Base-by-base conservation (phyloP, 2,888 invertebrate species). In the Eupithecia exiguata region DNA sequence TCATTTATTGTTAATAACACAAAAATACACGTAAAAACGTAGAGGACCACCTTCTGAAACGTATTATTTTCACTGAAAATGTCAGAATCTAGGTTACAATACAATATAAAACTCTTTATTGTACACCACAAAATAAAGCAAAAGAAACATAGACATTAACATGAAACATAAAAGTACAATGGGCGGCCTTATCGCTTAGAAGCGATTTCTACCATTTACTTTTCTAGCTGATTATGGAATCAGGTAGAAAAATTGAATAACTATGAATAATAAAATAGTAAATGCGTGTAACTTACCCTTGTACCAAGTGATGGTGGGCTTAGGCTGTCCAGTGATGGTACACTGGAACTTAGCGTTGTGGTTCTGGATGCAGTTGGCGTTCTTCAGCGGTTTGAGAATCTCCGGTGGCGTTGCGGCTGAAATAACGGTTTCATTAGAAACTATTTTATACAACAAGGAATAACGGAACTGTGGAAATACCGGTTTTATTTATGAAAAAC, bases 281-380 rank as follows among this genome's bases (percentile, higher is more conserved):
- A 49, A n/a, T 36, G n/a, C 5, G 38, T 38, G 9, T 18, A 21
- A 91, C 94, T 89, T 36, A 94, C 95, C 99, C 95, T 99, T 99
- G 95, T 98, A 99, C 99, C 99, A 99, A 0, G 98, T 97, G 83
- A 99, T 97, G 58, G 96, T 96, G 36, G 99, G 99, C 84, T 96
- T 97, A 0, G 99, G 99, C 78, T 96, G 95, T 25, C 99, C 99
- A 74, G 96, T 96, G 84, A 99, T 98, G 77, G 97, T 97, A 89
- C 99, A 99, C 82, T 97, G 96, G 95, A 99, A 99, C 89, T 98
- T 97, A 49, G 98, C 99, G 87, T 98, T 98, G 94, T 98, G 98
- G 92, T 99, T 98, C 93, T 99, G 98, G 77, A 98, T 97, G 85
- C 98, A 98, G 91, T 98, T 97, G 25, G 97, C 97, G 87, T 97